Base-by-base conservation (phyloP, 2,113 vertebrate genomes). In the Panthera leo region DNA sequence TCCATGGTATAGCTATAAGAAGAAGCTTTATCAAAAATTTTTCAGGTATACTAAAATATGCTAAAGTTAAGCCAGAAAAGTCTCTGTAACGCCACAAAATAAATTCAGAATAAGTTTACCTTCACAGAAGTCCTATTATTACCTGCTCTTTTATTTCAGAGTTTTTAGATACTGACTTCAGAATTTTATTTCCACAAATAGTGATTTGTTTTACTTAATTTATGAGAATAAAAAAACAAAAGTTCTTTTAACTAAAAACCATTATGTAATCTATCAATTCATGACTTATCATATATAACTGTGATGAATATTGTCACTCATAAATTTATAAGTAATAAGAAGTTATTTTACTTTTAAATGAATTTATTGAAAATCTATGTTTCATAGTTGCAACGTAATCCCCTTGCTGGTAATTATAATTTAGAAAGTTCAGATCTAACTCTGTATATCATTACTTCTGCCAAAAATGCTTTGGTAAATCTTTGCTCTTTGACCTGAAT, bases 401-500 rank as follows among this genome's bases (percentile, higher is more conserved):
- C 71, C 75, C 23, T 96, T 95, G 71, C 12, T 97, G 65, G 42
- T 90, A 98, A 98, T 98, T 97, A 94, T 95, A 96, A 97, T 97
- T 94, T 97, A 97, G 29, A 89, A 96, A 98, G 89, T 98, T 97
- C 97, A 97, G 90, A 82, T 84, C 93, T 79, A 95, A 95, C 83
- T 71, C 0, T 87, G 45, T 87, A 82, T 96, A 94, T 97, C 63
- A 97, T 94, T 98, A 5, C 5, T 97, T 96, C 95, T 97, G 83
- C 75, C 95, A 94, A 91, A 98, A 95, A 4, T 70, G 51, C 84
- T 96, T 76, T 85, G 39, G 53, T 97, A 98, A 94, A 97, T 97
- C 65, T 96, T 96, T 96, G 70, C 92, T 97, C 92, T 96, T 97
- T 97, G 91, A 97, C 89, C 67, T 96, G 36, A 97, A 95, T 94